Conservation (phyloP, 1,140 invertebrate genomes). For the Mactra quadrangularis region DNA sequence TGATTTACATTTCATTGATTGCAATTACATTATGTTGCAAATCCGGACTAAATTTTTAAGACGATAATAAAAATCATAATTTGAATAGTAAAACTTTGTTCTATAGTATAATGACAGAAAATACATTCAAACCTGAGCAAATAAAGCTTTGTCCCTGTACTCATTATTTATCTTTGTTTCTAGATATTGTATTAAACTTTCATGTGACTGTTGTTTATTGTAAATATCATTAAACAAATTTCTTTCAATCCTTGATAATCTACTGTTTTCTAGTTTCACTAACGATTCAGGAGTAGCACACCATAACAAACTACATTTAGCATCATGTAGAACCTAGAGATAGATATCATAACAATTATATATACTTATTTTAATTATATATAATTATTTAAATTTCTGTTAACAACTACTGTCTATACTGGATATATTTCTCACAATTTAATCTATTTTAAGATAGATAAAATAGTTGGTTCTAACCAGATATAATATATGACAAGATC, state of each 20-base stretch:
- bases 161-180: background rate
- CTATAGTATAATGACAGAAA: no score
- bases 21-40: background rate
- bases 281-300: constrained; percentile 25
- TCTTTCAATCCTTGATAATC: background rate
- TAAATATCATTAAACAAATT: background rate
- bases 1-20: background rate
- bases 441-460: no score
- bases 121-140: constrained; percentile 25
- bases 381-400: no score
- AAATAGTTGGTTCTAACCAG: no score
- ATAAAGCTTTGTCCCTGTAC: background rate
- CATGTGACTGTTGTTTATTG: constrained; percentile 3
- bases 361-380: no score
- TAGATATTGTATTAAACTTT: constrained; percentile 5
- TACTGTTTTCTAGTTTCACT: background rate
- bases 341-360: no score
- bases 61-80: no score
- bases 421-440: no score
- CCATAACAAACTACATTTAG: constrained; percentile 15
- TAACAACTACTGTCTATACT: no score
- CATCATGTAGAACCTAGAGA: background rate
- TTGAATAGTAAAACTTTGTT: no score
- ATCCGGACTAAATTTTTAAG: background rate
- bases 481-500: no score